A percentile compares a stretch with the other conserved stretches of the same genome.
These are phyloP conservation scores for Tetanocera ferruginea DNA, from an alignment of 2,888 invertebrate species.

Conservation along the genomic window DNA sequence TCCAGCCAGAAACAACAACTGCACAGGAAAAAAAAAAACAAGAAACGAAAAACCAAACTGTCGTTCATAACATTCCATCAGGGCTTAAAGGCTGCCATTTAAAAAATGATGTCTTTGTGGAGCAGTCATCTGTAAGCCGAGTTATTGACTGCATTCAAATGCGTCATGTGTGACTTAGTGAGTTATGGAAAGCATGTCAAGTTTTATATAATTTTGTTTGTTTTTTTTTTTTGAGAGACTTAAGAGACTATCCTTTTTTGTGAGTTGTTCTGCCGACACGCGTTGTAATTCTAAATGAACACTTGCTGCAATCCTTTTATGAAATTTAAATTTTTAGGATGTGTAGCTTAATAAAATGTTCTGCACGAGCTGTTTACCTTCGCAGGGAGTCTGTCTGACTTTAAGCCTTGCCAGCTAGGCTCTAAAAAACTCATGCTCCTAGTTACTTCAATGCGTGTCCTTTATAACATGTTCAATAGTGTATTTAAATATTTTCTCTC, in stretches of 20 bases:
- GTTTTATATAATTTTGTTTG: background rate
- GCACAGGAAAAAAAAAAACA: background rate
- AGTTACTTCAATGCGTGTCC: background rate
- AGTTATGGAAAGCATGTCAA: background rate
- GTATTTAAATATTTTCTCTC: slow-evolving; percentile 8
- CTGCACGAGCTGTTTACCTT: background rate
- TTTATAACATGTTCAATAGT: background rate
- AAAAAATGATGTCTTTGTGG: background rate
- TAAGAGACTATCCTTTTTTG: background rate
- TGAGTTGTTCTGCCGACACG: background rate
- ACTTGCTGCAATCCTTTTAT: background rate
- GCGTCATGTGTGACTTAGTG: background rate
- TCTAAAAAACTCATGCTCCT: background rate
- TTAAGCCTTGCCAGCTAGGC: too few relatives aligned
- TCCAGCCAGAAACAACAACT: background rate
- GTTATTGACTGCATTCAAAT: background rate
- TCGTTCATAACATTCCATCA: background rate
- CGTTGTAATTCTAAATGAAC: background rate
- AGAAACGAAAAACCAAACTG: background rate
- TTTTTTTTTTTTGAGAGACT: background rate
- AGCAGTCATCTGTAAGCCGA: background rate
- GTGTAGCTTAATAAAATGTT: background rate
- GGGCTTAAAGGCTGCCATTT: background rate
- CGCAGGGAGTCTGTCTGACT: too few relatives aligned
- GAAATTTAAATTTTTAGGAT: slow-evolving; percentile 3